Base-by-base conservation (phyloP, 2,797 vertebrate species). In the Orientallactaga sibirica region DNA sequence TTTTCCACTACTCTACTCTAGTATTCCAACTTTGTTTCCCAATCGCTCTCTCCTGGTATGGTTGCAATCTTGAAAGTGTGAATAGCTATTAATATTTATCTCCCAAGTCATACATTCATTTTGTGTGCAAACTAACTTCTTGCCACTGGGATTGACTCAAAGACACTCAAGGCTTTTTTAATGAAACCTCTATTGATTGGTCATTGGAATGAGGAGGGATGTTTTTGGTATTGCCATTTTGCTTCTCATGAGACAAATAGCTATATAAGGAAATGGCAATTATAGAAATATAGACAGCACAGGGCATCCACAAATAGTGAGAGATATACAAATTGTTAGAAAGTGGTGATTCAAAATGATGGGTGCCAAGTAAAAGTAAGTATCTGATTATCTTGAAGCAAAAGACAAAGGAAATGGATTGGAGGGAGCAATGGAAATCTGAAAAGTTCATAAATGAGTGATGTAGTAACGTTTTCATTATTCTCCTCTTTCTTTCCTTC, bases 191-290 rank as follows among this genome's bases (percentile, higher is more conserved):
- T 86, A 62, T 24, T 82, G 8, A 82, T n/a, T 48, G 64, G 41
- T 74, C 37, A 24, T 70, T 90, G 62, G 48, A 75, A 64, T 87
- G 79, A 88, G 43, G 43, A 48, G 70, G 64, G 88, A 67, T 86
- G 66, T n/a, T 15, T 87, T 79, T 29, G 29, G 5, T 67, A 66
- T 83, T 93, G 10, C 58, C 24, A 22, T 81, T 90, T 79, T 93
- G 67, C 85, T 90, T 85, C 48, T 41, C 61, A 61, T 24, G 41
- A 37, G 75, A 20, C 41, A 37, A 62, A 20, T 70, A 81, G n/a
- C 41, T 92, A 4, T 73, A 11, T 90, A 87, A 92, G 19, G 19
- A 86, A 92, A 75, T 48, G 76, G 66, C 67, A 87, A 7, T 88
- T 88, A 61, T n/a, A 68, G 76, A 22, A 82, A 66, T 73, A 73